Evolutionary conservation across 2,797 vertebrate species (phyloP).

Genomic region (Tokudaia muenninki): DNA sequence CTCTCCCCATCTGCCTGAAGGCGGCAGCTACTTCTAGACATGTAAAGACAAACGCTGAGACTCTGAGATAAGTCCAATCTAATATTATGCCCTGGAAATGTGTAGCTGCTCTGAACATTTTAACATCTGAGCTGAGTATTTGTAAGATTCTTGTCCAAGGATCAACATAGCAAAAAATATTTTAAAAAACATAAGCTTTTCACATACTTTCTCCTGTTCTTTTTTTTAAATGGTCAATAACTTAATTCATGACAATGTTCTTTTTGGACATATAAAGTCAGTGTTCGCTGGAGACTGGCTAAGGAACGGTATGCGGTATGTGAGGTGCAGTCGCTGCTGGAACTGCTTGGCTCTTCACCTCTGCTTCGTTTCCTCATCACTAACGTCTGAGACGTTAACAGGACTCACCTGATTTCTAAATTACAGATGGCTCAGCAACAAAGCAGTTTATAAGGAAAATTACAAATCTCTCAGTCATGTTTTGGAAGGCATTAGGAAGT

Average conservation of each 20-base stretch:
- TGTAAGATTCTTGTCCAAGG: constrained; percentile 71
- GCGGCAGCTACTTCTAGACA: constrained; percentile 79
- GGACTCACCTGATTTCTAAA: constrained; percentile 81
- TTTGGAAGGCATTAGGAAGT: constrained; percentile 68
- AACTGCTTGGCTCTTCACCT: constrained; percentile 77
- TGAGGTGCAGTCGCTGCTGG: constrained; percentile 73
- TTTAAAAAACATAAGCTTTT: constrained; percentile 52
- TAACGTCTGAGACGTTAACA: constrained; percentile 73
- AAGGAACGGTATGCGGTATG: constrained; percentile 53
- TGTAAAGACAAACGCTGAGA: constrained; percentile 82
- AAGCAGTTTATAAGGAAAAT: constrained; percentile 72
- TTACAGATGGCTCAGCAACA: constrained; percentile 71
- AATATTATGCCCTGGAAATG: constrained; percentile 68
- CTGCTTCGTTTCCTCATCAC: constrained; percentile 73
- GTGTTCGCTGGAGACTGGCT: constrained; percentile 52
- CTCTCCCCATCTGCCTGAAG: constrained; percentile 73
- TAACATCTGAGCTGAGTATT: constrained; percentile 70
- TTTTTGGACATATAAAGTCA: constrained; percentile 62
- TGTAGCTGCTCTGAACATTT: constrained; percentile 63
- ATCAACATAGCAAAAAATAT: constrained; percentile 7
- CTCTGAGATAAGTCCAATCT: constrained; percentile 72
- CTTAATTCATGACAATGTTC: constrained; percentile 70
- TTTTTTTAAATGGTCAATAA: constrained; percentile 47
- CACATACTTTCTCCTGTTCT: constrained; percentile 8
- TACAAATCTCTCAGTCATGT: constrained; percentile 65